Evolutionary conservation across 2,113 vertebrate genomes (phyloP).

Genomic region (Crotalus viridis): DNA sequence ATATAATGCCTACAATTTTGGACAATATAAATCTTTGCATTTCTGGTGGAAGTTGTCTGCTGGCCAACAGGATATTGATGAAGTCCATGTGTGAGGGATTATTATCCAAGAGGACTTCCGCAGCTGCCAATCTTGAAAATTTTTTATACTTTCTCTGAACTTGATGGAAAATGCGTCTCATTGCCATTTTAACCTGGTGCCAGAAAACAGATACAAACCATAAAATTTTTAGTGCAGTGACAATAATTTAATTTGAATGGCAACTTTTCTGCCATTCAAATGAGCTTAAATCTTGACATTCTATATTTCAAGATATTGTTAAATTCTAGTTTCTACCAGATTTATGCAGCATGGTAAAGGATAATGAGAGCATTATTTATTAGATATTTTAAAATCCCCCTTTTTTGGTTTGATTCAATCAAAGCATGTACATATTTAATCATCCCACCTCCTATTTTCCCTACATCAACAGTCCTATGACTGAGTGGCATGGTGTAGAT

Average conservation of each 20-base stretch:
- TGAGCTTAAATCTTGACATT: background rate
- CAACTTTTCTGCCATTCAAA: background rate
- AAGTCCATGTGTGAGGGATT: slow-evolving; percentile 55
- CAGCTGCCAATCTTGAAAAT: slow-evolving; percentile 53
- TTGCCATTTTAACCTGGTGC: slow-evolving; percentile 54
- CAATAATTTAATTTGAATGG: background rate
- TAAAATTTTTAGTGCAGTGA: background rate
- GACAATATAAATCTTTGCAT: slow-evolving; percentile 44
- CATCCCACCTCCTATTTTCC: background rate
- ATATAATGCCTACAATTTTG: slow-evolving; percentile 58
- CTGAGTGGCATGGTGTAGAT: background rate
- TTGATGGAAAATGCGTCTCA: slow-evolving; percentile 67
- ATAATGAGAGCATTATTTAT: background rate
- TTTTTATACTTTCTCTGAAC: slow-evolving; percentile 44
- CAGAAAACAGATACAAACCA: background rate
- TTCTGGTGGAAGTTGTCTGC: slow-evolving; percentile 45
- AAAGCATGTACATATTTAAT: background rate
- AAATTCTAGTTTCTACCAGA: background rate
- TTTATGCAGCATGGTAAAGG: background rate
- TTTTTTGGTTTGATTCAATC: background rate
- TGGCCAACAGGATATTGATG: slow-evolving; percentile 60
- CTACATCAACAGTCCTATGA: background rate
- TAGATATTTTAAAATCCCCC: background rate
- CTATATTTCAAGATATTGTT: background rate
- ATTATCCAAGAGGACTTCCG: slow-evolving; percentile 59